Conservation (phyloP, 2,113 vertebrate species). For the Hiodon alosoides region DNA sequence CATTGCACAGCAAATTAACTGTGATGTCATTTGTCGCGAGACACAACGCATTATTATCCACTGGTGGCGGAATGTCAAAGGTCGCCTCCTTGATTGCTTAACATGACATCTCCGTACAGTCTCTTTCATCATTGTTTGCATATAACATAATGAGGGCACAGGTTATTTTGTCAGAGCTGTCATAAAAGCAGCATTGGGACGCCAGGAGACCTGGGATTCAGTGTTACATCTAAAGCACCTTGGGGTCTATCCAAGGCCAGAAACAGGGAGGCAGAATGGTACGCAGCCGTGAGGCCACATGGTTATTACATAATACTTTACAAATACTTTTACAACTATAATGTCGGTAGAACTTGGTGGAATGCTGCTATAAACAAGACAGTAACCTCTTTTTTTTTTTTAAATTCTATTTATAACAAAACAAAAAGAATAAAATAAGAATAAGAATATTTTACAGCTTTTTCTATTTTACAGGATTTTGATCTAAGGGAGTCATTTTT, state of each 20-base stretch:
- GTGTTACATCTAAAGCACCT: neutral
- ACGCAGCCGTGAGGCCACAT: no score
- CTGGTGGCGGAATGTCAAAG: conserved; percentile 53
- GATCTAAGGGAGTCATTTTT: neutral
- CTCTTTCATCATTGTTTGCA: conserved; percentile 67
- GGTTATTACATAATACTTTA: no score
- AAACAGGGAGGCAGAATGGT: neutral
- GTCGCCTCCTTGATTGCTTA: conserved; percentile 61
- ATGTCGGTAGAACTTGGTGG: no score
- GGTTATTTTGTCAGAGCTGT: conserved; percentile 59
- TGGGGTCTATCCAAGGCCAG: neutral
- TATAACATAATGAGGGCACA: conserved; percentile 57
- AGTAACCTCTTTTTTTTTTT: no score
- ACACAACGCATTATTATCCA: conserved; percentile 58
- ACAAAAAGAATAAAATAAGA: no score
- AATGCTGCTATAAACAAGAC: no score
- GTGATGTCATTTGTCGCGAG: conserved; percentile 61
- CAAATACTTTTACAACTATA: no score
- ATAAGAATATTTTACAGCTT: no score
- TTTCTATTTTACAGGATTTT: no score
- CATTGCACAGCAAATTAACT: conserved; percentile 65
- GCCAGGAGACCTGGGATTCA: neutral
- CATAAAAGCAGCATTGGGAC: conserved; percentile 33
- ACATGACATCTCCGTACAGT: conserved; percentile 57
- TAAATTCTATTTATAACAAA: no score